These are phyloP conservation scores for Spongilla lacustris DNA, from an alignment of 37 sponge, comb jelly and placozoan species.

Conservation along the genomic window DNA sequence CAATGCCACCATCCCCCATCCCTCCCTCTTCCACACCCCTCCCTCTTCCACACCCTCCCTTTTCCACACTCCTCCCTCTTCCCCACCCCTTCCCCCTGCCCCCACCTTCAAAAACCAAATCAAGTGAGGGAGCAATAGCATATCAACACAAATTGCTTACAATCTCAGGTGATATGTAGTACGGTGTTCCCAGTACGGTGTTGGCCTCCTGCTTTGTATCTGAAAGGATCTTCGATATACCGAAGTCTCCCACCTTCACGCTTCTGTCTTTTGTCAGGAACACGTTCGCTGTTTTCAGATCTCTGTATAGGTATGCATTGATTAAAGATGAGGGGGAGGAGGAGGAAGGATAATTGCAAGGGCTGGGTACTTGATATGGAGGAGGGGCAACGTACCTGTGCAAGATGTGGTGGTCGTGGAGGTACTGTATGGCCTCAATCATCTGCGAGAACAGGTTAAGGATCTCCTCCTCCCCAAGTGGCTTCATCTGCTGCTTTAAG, in stretches of 20 bases:
- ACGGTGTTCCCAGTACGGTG: conserved; percentile 94
- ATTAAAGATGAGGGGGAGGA: not conserved
- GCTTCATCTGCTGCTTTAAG: conserved; percentile 66
- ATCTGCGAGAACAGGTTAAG: conserved; percentile 91
- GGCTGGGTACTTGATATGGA: not conserved
- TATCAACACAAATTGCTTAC: conserved; percentile 52
- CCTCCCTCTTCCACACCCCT: not conserved
- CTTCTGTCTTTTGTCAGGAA: conserved; percentile 92
- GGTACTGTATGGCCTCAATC: conserved; percentile 87
- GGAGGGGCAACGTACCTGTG: conserved; percentile 75
- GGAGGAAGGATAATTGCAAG: not conserved
- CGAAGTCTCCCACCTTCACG: conserved; percentile 97
- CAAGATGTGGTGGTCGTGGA: conserved; percentile 91
- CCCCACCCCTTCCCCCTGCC: not conserved
- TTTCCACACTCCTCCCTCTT: not conserved
- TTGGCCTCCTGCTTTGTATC: conserved; percentile 78
- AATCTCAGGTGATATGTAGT: conserved; percentile 99
- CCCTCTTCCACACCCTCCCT: not conserved
- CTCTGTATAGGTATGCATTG: conserved; percentile 63
- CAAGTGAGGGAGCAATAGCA: no score
- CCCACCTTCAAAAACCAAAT: not conserved
- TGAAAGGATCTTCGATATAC: conserved; percentile 90
- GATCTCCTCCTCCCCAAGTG: conserved; percentile 78
- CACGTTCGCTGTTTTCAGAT: conserved; percentile 96
- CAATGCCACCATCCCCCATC: no score